Evolutionary conservation across 2,113 vertebrate species (phyloP).

Genomic region (Riparia riparia): DNA sequence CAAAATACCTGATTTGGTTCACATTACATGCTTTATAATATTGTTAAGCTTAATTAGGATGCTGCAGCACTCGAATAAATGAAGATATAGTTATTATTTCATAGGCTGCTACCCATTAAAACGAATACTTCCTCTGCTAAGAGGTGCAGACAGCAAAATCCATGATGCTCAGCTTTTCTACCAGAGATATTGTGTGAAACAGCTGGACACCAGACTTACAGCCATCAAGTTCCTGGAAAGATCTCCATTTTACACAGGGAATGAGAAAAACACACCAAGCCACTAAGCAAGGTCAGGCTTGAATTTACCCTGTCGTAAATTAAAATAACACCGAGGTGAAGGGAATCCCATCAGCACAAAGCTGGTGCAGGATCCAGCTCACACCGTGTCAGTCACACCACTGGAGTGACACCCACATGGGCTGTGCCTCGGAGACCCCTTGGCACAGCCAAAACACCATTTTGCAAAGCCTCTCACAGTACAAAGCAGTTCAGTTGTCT

Average conservation of each 20-base stretch:
- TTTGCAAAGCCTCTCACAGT: neutral
- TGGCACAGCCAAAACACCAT: neutral
- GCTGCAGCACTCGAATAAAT: neutral
- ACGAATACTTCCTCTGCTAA: constrained; percentile 46
- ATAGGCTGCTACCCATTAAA: constrained; percentile 17
- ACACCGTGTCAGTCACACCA: neutral
- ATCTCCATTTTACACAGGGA: neutral
- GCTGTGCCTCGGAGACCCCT: neutral
- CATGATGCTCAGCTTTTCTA: neutral
- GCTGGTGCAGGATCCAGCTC: neutral
- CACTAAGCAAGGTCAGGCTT: neutral
- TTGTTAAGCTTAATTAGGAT: constrained; percentile 40
- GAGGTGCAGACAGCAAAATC: constrained; percentile 1
- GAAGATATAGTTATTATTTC: constrained; percentile 50
- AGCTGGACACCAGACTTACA: constrained; percentile 4
- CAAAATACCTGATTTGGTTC: constrained; percentile 41
- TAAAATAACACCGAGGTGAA: neutral
- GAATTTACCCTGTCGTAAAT: neutral
- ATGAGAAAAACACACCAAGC: neutral
- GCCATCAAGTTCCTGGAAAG: neutral
- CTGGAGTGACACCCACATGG: accelerated
- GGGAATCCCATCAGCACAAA: neutral
- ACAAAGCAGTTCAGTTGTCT: neutral
- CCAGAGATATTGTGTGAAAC: neutral
- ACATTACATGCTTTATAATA: neutral